Evolutionary conservation across 2,888 invertebrate genomes (phyloP).

Genomic region (Neuroscelio doddi): DNA sequence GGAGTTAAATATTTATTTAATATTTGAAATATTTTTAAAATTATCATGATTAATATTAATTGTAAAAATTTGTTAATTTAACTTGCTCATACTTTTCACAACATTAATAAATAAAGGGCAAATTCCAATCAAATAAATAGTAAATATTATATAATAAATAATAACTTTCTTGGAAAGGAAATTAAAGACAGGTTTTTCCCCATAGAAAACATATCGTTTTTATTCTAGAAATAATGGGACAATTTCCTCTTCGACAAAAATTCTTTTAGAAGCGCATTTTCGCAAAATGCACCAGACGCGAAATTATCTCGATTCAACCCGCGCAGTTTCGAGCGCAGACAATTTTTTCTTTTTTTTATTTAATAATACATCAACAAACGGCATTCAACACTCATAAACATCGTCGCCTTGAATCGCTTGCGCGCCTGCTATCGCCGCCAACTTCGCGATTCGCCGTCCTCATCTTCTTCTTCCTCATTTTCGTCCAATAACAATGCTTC

Average conservation of each 20-base stretch:
- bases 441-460: conserved; percentile 86
- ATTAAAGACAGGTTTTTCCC: no score
- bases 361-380: conserved; percentile 49
- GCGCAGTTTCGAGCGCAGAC: conserved; percentile 34
- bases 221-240: conserved; percentile 72
- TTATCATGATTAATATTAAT: no score
- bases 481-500: conserved; percentile 84
- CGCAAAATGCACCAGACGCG: conserved; percentile 16
- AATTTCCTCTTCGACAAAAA: conserved; percentile 54
- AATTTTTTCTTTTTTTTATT: conserved; percentile 18
- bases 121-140: no score
- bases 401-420: conserved; percentile 34
- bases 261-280: conserved; percentile 12
- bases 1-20: no score
- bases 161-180: no score
- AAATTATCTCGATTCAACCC: conserved; percentile 33
- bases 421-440: conserved; percentile 87
- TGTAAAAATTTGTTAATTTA: no score
- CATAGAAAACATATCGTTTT: conserved; percentile 72
- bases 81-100: no score
- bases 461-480: conserved; percentile 91
- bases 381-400: conserved; percentile 39
- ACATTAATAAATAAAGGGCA: no score
- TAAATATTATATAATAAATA: no score
- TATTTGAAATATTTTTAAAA: no score